phyloP scores from a whole-genome alignment of 2,113 vertebrate genomes.

The Sorex fumeus region DNA sequence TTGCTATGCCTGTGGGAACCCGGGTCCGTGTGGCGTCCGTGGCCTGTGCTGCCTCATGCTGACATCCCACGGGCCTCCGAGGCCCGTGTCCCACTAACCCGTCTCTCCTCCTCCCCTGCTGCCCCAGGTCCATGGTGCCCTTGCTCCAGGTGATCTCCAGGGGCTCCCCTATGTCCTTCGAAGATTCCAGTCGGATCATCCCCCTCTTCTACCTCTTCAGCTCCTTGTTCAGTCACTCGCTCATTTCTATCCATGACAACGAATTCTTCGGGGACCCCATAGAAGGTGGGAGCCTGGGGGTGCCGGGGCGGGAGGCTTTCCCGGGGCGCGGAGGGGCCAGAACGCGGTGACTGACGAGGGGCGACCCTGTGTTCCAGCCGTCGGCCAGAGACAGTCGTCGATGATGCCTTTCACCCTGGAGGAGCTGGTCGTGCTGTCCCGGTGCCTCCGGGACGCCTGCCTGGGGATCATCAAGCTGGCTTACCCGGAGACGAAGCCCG shows the following conservation, averaged over 20 bases:
- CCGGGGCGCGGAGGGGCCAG: no score
- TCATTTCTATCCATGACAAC: constrained; percentile 98
- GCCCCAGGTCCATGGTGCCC: constrained; percentile 95
- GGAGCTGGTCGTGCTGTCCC: constrained; percentile 95
- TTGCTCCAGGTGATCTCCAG: constrained; percentile 97
- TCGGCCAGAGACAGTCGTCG: constrained; percentile 94
- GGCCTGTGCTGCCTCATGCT: no score
- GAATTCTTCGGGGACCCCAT: constrained; percentile 97
- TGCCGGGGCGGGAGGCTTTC: no score
- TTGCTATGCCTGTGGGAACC: no score
- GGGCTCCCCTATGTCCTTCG: constrained; percentile 97
- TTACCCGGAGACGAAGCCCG: constrained; percentile 96
- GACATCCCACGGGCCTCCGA: no score
- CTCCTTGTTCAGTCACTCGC: constrained; percentile 98
- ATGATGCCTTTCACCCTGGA: constrained; percentile 98
- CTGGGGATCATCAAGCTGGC: constrained; percentile 98
- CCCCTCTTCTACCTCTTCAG: constrained; percentile 99
- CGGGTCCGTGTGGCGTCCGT: no score
- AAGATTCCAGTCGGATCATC: constrained; percentile 97
- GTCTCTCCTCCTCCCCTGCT: background rate
- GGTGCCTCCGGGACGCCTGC: constrained; percentile 96
- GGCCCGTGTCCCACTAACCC: no score
- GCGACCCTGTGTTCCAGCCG: constrained; percentile 75
- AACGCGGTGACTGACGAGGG: no score
- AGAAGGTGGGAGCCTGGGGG: constrained; percentile 90